Base-by-base conservation (phyloP, 2,113 vertebrate species). In the Zeus faber region DNA sequence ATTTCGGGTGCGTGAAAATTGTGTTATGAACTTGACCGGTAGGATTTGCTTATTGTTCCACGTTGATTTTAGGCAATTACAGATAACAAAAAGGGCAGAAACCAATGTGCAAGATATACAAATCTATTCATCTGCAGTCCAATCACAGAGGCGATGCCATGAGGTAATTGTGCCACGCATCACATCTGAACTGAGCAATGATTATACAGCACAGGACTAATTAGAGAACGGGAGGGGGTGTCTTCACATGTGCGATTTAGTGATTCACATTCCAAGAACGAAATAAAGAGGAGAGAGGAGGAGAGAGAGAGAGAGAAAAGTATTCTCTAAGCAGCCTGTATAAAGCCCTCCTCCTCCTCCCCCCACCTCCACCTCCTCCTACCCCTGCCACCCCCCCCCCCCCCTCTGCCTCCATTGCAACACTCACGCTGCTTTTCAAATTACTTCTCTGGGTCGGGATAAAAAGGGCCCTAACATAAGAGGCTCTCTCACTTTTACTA, bases 391-490 rank as follows among this genome's bases (percentile, higher is more conserved):
- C 52, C 39, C 35, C 44, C 55, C 48, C 37, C 49, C 31, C 37
- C 29, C 44, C 31, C 2, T 58, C 61, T 6, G 35, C 58, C 62
- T 58, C 44, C 58, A 52, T 13, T 31, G 55, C 29, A 48, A 70
- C 39, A 14, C 45, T 54, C 43, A 43, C n/a, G 11, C 52, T 52
- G 54, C 66, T 62, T 81, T 82, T 78, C 49, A 84, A 74, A 80
- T 73, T 59, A 74, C 59, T 74, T 67, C 72, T 69, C 57, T 72
- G 37, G 33, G 56, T 58, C 37, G 53, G 65, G 68, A 79, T 54
- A 67, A 74, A 68, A 74, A 80, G 54, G 49, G 65, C 71, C 80
- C 63, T 76, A 52, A 76, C 55, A 54, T 48, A 52, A 79, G 63
- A 60, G 39, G 20, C 62, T 25, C 49, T 29, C 37, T 62, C 62